These are phyloP conservation scores for Polypedilum vanderplanki DNA, from an alignment of 1,140 invertebrate species.

Conservation along the genomic window DNA sequence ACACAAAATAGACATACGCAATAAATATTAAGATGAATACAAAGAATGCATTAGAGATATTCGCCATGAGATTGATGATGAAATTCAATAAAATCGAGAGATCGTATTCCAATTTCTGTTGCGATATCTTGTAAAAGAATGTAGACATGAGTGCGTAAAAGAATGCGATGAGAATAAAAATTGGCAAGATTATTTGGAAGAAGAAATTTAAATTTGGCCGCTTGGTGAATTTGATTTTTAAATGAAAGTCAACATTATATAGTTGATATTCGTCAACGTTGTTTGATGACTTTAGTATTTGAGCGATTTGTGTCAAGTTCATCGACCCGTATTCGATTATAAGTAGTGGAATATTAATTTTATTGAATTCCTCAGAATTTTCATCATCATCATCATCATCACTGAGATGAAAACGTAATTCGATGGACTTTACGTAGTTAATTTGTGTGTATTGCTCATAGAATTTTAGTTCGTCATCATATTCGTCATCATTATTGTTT, in stretches of 20 bases:
- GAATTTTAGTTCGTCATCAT: conserved; percentile 37
- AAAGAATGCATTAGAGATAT: conserved; percentile 38
- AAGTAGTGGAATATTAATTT: conserved; percentile 37
- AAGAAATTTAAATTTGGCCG: conserved; percentile 5
- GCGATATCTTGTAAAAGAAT: conserved; percentile 35
- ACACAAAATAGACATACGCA: conserved; percentile 31
- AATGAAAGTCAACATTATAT: neutral
- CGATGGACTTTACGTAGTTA: conserved; percentile 36
- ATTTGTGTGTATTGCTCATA: conserved; percentile 34
- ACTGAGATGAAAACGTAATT: conserved; percentile 37
- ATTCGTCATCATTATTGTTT: conserved; percentile 35
- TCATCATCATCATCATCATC: conserved; percentile 31
- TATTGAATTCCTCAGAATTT: conserved; percentile 31
- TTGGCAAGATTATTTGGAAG: conserved; percentile 32
- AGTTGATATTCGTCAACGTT: neutral
- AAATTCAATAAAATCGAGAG: conserved; percentile 36
- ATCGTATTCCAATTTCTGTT: conserved; percentile 32
- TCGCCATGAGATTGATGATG: conserved; percentile 36
- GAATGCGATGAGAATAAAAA: conserved; percentile 35
- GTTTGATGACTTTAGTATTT: neutral
- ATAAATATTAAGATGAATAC: conserved; percentile 33
- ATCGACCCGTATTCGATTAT: conserved; percentile 36
- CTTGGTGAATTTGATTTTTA: conserved; percentile 20
- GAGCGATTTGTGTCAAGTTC: conserved; percentile 12
- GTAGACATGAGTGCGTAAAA: conserved; percentile 35